These are phyloP conservation scores for Ibidorhyncha struthersii DNA, from an alignment of 2,113 vertebrate species.

Conservation along the genomic window DNA sequence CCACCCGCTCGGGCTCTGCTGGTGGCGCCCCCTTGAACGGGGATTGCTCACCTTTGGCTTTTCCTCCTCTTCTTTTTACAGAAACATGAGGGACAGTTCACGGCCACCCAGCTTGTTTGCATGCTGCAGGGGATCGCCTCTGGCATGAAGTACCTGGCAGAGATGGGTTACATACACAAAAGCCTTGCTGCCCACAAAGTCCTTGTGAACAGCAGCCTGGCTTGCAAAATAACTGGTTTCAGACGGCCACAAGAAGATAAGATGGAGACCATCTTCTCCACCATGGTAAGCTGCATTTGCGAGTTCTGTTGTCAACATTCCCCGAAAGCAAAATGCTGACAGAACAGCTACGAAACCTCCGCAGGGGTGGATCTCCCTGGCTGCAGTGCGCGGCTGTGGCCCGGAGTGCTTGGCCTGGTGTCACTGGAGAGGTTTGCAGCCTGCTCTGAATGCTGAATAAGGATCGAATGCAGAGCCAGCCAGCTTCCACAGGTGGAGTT, in stretches of 20 bases:
- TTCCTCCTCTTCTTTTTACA: slow-evolving; percentile 31
- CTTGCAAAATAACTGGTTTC: slow-evolving; percentile 94
- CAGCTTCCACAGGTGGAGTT: background rate
- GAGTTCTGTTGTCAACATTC: background rate
- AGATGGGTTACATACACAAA: slow-evolving; percentile 95
- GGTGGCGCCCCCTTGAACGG: background rate
- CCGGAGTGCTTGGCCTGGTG: background rate
- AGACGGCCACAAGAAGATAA: slow-evolving; percentile 88
- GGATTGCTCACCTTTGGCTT: background rate
- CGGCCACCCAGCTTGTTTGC: slow-evolving; percentile 83
- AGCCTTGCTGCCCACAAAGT: slow-evolving; percentile 92
- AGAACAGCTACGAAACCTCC: background rate
- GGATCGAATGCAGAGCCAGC: background rate
- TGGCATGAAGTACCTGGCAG: slow-evolving; percentile 95
- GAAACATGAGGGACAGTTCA: slow-evolving; percentile 92
- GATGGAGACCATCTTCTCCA: slow-evolving; percentile 91
- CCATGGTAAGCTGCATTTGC: slow-evolving; percentile 81
- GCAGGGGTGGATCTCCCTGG: background rate
- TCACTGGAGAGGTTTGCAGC: background rate
- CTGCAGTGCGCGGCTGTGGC: background rate
- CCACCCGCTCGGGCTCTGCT: background rate
- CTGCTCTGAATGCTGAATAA: background rate
- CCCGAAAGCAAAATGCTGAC: background rate
- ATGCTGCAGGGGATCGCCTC: slow-evolving; percentile 90
- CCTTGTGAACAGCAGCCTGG: slow-evolving; percentile 85